Evolutionary conservation across 2,888 invertebrate genomes (phyloP).

Genomic region (Cryptocephalus moraei): DNA sequence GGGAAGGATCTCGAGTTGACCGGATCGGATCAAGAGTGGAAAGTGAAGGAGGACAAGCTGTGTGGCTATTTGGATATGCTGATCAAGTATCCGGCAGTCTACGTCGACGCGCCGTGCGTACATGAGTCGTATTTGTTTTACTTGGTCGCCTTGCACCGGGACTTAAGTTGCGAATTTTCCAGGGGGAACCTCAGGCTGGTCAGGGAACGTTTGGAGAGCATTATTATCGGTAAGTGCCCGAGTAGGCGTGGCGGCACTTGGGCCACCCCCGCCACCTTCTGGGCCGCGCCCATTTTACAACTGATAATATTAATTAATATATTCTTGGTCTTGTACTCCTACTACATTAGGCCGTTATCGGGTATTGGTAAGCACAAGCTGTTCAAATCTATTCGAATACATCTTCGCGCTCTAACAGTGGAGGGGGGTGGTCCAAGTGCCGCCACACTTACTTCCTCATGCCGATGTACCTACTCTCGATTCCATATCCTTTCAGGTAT

Average conservation of each 20-base stretch:
- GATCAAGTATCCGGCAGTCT: conserved; percentile 24
- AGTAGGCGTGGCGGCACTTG: no score
- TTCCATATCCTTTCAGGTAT: conserved; percentile 19
- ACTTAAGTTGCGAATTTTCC: conserved; percentile 15
- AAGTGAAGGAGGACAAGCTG: conserved; percentile 15
- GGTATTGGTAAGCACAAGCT: no score
- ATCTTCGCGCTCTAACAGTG: no score
- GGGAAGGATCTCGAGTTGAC: not conserved
- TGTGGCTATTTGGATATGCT: conserved; percentile 20
- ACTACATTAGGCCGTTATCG: no score
- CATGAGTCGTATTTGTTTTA: conserved; percentile 25
- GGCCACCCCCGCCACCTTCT: no score
- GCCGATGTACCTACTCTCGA: no score
- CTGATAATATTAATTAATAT: no score
- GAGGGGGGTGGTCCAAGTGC: no score
- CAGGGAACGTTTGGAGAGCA: conserved; percentile 8
- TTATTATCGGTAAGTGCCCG: conserved; percentile 22
- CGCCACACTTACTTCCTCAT: no score
- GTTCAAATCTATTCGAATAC: no score
- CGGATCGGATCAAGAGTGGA: not conserved
- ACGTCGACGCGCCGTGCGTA: conserved; percentile 13
- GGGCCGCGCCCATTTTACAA: no score
- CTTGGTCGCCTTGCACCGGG: conserved; percentile 24
- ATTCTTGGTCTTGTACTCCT: no score
- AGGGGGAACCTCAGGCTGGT: conserved; percentile 7